phyloP scores from a whole-genome alignment of 2,797 vertebrate genomes.

The Poeciliopsis infans region DNA sequence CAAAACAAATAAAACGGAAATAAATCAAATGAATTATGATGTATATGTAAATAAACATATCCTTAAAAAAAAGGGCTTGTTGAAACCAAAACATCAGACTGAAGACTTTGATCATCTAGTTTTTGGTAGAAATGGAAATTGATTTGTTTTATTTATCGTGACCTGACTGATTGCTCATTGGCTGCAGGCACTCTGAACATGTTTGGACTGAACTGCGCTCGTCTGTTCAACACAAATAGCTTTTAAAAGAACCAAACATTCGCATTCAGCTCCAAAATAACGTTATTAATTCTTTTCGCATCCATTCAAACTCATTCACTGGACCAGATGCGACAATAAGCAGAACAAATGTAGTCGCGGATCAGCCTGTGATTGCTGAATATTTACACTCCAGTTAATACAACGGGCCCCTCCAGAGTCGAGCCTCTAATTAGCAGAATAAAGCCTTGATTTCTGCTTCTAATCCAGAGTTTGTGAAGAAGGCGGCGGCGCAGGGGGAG shows the following conservation, averaged over 20 bases:
- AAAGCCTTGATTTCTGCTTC: conserved; percentile 53
- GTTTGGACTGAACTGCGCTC: not conserved
- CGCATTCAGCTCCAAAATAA: conserved; percentile 10
- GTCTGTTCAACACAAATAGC: conserved; percentile 29
- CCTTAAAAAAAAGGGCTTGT: too few relatives aligned
- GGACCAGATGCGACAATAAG: conserved; percentile 48
- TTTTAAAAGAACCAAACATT: conserved; percentile 30
- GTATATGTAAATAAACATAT: too few relatives aligned
- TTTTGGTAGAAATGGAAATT: too few relatives aligned
- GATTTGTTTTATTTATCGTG: too few relatives aligned
- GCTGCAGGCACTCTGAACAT: not conserved
- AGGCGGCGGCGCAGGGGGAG: conserved; percentile 42
- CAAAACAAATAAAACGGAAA: too few relatives aligned
- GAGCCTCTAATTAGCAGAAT: conserved; percentile 63
- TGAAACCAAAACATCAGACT: too few relatives aligned
- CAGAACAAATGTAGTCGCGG: conserved; percentile 59
- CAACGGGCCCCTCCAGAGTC: conserved; percentile 54
- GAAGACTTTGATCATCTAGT: too few relatives aligned
- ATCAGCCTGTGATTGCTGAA: conserved; percentile 52
- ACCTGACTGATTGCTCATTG: too few relatives aligned
- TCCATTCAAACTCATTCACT: conserved; percentile 49
- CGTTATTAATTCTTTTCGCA: conserved; percentile 20
- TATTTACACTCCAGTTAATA: conserved; percentile 63
- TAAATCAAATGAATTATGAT: too few relatives aligned
- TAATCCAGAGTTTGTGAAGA: conserved; percentile 50